Evolutionary conservation across 2,113 vertebrate species (phyloP).

Genomic region (Genyomyrus donnyi): DNA sequence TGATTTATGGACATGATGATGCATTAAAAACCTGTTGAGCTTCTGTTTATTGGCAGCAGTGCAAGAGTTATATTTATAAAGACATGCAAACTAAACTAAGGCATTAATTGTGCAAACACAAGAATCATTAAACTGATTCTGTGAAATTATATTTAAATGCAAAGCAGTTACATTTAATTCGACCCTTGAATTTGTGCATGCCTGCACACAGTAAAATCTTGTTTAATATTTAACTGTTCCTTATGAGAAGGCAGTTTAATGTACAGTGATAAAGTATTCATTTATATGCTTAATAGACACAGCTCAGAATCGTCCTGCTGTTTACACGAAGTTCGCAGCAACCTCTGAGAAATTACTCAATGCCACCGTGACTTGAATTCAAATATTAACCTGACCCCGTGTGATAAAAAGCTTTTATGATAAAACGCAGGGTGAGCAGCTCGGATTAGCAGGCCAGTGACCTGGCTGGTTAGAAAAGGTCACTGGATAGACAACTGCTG

Average conservation of each 20-base stretch:
- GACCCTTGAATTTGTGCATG: constrained; percentile 3
- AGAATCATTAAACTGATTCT: not conserved
- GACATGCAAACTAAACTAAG: not conserved
- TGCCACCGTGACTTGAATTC: constrained; percentile 21
- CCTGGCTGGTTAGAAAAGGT: constrained; percentile 7
- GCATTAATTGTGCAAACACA: not conserved
- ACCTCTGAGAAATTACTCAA: constrained; percentile 23
- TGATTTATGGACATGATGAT: not conserved
- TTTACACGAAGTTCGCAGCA: constrained; percentile 12
- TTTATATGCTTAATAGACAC: constrained; percentile 28
- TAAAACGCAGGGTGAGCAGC: constrained; percentile 15
- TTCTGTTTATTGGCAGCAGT: not conserved
- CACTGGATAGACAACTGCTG: not conserved
- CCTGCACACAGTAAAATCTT: not conserved
- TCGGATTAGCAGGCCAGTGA: constrained; percentile 21
- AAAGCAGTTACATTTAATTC: not conserved
- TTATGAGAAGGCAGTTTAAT: constrained; percentile 23
- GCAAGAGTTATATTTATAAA: not conserved
- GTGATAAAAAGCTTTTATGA: constrained; percentile 29
- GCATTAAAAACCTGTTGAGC: not conserved
- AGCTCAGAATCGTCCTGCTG: constrained; percentile 19
- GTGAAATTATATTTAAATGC: not conserved
- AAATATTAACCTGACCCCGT: constrained; percentile 26
- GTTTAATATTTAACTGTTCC: constrained; percentile 25
- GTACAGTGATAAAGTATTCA: constrained; percentile 28